Base-by-base conservation (phyloP, 1,140 invertebrate genomes). In the Drusus annulatus region DNA sequence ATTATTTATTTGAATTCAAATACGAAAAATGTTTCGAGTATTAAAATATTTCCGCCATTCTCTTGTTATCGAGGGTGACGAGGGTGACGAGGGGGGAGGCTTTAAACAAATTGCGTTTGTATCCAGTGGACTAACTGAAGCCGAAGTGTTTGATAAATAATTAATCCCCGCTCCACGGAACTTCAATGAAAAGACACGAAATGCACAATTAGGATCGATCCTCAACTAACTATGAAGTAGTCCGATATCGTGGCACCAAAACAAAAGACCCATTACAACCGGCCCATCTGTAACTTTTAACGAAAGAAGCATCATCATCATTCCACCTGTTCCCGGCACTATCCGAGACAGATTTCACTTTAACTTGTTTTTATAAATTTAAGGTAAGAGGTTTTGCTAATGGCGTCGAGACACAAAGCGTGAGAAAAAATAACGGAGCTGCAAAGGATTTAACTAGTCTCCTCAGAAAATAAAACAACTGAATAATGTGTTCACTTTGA, bases 131-230 rank as follows among this genome's bases (percentile, higher is more conserved):
- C 76, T 78, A 69, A 78, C 76, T 60, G 50, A 25, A 19, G 31
- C 65, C 76, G 50, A 71, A 78, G 69, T 77, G 80, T 81, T 81
- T 81, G 80, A 81, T 81, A 81, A 76, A 81, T 81, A 81, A 81
- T 81, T 81, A 81, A 81, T 81, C 80, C 80, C 13, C 74, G 63
- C 68, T 54, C 52, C 8, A 50, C n/a, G 65, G 28, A 69, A 69
- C 65, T 50, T 17, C 65, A 19, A 69, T 45, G 36, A 45, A 23
- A 23, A n/a, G 19, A 62, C 65, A 56, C 50, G 10, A 73, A 68
- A 28, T 58, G 76, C 76, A 58, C 65, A 69, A 69, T 69, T 69
- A 69, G 65, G 21, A 69, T 17, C 17, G n/a, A 31, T 60, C 54
- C 56, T 5, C 54, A 36, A n/a, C 31, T 3, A 60, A 10, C 23